Conservation (phyloP, 2,797 vertebrate species). For the Characodon lateralis region DNA sequence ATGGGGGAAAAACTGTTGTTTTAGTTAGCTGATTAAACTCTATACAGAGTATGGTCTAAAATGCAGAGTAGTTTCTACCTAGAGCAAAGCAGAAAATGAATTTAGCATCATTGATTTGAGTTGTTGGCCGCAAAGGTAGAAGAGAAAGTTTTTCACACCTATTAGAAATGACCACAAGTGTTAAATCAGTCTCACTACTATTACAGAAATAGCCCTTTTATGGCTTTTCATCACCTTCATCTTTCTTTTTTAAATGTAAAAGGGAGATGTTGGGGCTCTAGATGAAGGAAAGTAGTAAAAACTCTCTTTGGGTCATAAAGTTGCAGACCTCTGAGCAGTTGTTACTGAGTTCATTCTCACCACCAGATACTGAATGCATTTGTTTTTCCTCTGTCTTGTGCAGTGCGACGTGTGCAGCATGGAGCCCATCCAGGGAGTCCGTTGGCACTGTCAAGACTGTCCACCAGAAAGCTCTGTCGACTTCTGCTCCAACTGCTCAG, state of each 20-base stretch:
- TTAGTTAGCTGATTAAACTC: background rate
- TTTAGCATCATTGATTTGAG: background rate
- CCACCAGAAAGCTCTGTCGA: slow-evolving; percentile 90
- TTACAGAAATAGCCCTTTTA: background rate
- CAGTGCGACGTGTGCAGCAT: slow-evolving; percentile 94
- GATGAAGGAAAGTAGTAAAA: background rate
- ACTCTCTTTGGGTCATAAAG: background rate
- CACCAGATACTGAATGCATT: background rate
- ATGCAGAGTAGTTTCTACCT: background rate
- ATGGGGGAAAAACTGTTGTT: background rate
- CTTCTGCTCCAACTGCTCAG: slow-evolving; percentile 96
- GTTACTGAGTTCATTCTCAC: background rate
- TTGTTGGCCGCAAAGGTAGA: background rate
- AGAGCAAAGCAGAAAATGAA: background rate
- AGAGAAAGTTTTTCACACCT: background rate
- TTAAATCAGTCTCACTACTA: background rate
- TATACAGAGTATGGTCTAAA: background rate
- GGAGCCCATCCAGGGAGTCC: slow-evolving; percentile 93
- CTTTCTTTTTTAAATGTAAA: background rate
- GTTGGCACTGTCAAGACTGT: slow-evolving; percentile 98
- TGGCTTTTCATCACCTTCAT: background rate
- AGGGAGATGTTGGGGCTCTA: background rate
- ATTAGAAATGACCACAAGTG: background rate
- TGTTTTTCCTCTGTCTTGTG: background rate
- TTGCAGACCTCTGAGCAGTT: no score